phyloP scores from a whole-genome alignment of 2,113 vertebrate genomes.

The Gracilinanus agilis region DNA sequence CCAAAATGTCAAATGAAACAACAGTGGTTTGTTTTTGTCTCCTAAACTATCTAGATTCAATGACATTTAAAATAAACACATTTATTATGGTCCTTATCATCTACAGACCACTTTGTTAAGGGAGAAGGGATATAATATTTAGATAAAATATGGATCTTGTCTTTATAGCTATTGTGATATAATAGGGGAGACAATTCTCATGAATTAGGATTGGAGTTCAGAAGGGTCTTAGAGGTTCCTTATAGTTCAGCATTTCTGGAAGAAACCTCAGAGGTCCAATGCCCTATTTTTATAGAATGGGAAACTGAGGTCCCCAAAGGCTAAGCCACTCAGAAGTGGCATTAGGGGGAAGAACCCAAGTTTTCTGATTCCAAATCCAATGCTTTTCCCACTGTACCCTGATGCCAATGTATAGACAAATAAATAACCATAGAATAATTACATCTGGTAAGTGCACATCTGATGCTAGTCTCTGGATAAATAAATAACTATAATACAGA shows the following conservation, averaged over 20 bases:
- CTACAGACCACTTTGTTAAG: background rate
- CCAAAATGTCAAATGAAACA: background rate
- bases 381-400: background rate
- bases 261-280: background rate
- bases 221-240: background rate
- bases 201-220: background rate
- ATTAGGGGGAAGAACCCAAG: background rate
- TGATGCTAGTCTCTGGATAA: background rate
- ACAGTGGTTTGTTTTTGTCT: background rate
- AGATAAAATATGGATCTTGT: background rate
- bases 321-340: background rate
- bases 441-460: no score
- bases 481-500: background rate
- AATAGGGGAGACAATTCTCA: background rate
- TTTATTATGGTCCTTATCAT: background rate
- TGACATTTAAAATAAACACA: background rate
- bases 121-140: background rate
- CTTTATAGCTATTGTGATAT: background rate
- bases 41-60: background rate
- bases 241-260: background rate
- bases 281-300: conserved; percentile 2
- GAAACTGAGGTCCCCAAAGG: background rate
- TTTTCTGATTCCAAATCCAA: background rate
- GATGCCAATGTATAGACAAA: background rate
- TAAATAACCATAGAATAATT: background rate